Percentiles rank a stretch among this genome's conserved stretches.
Conservation (phyloP, 2,888 invertebrate species). For the Unio pictorum region DNA sequence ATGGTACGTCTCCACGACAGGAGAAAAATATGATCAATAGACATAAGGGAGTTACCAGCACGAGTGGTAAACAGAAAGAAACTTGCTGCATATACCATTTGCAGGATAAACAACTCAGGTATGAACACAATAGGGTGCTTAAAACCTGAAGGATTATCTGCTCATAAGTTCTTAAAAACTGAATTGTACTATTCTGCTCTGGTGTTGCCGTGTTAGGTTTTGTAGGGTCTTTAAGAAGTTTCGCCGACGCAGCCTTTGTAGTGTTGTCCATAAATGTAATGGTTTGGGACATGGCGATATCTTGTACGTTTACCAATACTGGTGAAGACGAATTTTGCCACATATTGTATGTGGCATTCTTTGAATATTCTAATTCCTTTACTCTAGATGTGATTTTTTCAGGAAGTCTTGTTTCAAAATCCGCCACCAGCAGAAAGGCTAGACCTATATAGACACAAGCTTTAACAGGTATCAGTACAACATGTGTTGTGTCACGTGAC, state of each 20-base stretch:
- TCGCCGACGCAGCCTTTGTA: too few species aligned
- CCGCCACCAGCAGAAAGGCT: too few species aligned
- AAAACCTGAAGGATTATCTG: slow-evolving; percentile 31
- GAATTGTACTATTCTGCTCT: not conserved
- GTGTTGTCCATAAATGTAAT: too few species aligned
- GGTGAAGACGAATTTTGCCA: too few species aligned
- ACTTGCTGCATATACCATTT: slow-evolving; percentile 72
- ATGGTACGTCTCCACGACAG: slow-evolving; percentile 7
- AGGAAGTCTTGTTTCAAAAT: not conserved
- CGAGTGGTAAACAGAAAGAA: slow-evolving; percentile 71
- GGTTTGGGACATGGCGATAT: too few species aligned
- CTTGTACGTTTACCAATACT: too few species aligned
- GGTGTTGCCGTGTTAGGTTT: slow-evolving; percentile 1
- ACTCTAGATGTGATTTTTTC: not conserved
- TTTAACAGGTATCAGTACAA: too few species aligned
- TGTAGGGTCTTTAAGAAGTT: not conserved
- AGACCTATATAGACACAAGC: too few species aligned
- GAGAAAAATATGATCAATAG: slow-evolving; percentile 9
- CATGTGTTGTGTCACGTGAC: too few species aligned
- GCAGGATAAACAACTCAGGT: slow-evolving; percentile 73
- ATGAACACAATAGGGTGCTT: slow-evolving; percentile 47
- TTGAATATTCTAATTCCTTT: too few species aligned
- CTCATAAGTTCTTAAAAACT: slow-evolving; percentile 12
- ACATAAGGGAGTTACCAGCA: slow-evolving; percentile 62
- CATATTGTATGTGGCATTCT: too few species aligned